phyloP scores from a whole-genome alignment of 2,888 invertebrate species.

The Amorpha juglandis region DNA sequence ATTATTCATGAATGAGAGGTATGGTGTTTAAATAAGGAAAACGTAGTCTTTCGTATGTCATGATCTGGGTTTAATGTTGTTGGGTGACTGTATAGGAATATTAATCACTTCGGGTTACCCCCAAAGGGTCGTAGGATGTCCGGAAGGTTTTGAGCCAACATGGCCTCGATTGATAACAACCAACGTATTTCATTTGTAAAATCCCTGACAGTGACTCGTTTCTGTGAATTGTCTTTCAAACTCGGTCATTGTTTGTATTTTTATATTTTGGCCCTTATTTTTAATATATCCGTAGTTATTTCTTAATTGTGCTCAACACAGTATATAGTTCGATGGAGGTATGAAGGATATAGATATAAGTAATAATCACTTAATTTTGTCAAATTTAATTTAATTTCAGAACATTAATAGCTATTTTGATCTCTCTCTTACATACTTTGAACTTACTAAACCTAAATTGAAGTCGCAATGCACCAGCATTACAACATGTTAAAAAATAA shows the following conservation, averaged over 20 bases:
- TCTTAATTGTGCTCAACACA: too few relatives aligned
- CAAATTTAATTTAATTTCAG: too few relatives aligned
- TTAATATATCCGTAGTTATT: not conserved
- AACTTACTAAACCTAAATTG: too few relatives aligned
- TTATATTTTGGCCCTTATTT: not conserved
- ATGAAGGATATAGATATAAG: too few relatives aligned
- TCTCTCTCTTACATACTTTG: too few relatives aligned
- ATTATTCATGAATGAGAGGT: constrained; percentile 16
- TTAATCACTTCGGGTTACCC: constrained; percentile 2
- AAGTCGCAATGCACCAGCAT: too few relatives aligned
- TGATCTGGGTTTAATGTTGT: constrained; percentile 1
- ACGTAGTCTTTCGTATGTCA: not conserved
- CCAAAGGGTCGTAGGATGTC: not conserved
- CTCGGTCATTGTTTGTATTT: not conserved
- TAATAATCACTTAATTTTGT: too few relatives aligned
- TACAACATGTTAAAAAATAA: too few relatives aligned
- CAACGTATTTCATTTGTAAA: too few relatives aligned
- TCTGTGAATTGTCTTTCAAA: not conserved
- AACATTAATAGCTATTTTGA: too few relatives aligned
- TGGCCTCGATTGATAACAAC: too few relatives aligned
- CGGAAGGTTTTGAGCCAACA: not conserved
- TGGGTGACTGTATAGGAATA: not conserved
- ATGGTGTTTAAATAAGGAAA: constrained; percentile 21
- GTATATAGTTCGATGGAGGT: too few relatives aligned
- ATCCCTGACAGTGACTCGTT: not conserved